Percentiles rank a stretch among this genome's conserved stretches.
These are phyloP conservation scores for Himalopsyche japonica DNA, from an alignment of 2,888 invertebrate genomes.

Conservation along the genomic window DNA sequence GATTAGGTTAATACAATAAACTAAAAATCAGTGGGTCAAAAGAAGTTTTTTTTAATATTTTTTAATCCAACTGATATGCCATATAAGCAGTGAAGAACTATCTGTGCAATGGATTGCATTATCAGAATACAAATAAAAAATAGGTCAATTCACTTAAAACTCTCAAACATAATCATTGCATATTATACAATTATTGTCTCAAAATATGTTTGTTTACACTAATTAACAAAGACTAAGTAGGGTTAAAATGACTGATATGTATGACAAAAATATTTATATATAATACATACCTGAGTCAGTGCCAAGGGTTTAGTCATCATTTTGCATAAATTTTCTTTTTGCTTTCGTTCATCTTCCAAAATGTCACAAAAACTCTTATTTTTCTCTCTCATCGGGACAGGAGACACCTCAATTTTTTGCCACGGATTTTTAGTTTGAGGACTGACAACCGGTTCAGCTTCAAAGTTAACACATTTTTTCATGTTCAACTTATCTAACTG, in stretches of 20 bases:
- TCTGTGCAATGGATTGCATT: neutral
- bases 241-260: neutral
- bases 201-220: no score
- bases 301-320: conserved; percentile 73
- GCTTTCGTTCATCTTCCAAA: conserved; percentile 72
- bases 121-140: no score
- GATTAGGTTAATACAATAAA: conserved; percentile 18
- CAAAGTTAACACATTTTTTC: conserved; percentile 29
- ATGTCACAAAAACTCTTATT: conserved; percentile 61
- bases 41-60: no score
- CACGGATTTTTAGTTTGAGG: conserved; percentile 47
- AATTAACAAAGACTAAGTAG: no score
- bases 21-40: neutral
- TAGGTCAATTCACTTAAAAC: no score
- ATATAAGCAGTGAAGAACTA: neutral
- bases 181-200: no score
- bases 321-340: conserved; percentile 71
- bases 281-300: conserved; percentile 71
- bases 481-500: conserved; percentile 49
- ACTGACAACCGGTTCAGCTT: neutral
- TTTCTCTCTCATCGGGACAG: conserved; percentile 48
- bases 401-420: conserved; percentile 56
- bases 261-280: neutral
- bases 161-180: no score
- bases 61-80: no score